Conservation (phyloP, 30 jellyfish, hydroid and myxozoan genomes). For the Aurelia aurita complex sp. Pacific region DNA sequence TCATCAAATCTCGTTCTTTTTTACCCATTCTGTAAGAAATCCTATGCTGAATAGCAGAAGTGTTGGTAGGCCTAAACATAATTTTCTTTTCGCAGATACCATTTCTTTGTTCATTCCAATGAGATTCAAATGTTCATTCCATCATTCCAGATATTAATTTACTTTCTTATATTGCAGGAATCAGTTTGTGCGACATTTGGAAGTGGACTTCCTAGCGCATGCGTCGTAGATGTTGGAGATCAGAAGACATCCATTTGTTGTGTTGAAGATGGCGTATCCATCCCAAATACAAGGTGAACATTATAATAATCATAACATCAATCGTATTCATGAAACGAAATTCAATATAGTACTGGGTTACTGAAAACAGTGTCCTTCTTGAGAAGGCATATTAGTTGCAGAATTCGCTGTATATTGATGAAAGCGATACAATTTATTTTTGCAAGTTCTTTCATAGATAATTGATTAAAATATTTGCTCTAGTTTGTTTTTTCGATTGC, state of each 20-base stretch:
- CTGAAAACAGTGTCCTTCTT: not conserved
- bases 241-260: constrained; percentile 90
- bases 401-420: not conserved
- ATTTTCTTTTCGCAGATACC: too few species aligned
- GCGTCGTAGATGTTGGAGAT: constrained; percentile 99
- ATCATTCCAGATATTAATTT: not conserved
- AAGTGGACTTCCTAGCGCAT: constrained; percentile 99
- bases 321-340: too few species aligned
- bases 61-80: too few species aligned
- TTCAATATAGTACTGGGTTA: too few species aligned
- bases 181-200: constrained; percentile 99
- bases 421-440: not conserved
- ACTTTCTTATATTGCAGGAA: constrained; percentile 52
- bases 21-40: too few species aligned
- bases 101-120: too few species aligned
- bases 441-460: not conserved
- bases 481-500: too few species aligned
- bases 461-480: not conserved
- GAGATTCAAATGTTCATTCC: not conserved
- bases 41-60: too few species aligned
- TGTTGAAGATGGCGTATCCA: constrained; percentile 98
- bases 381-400: not conserved
- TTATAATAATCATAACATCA: too few species aligned
- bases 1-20: too few species aligned
- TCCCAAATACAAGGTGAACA: constrained; percentile 87